Percentiles rank a stretch among this genome's conserved stretches.
Conservation (phyloP, 2,113 vertebrate genomes). For the Macrotis lagotis region DNA sequence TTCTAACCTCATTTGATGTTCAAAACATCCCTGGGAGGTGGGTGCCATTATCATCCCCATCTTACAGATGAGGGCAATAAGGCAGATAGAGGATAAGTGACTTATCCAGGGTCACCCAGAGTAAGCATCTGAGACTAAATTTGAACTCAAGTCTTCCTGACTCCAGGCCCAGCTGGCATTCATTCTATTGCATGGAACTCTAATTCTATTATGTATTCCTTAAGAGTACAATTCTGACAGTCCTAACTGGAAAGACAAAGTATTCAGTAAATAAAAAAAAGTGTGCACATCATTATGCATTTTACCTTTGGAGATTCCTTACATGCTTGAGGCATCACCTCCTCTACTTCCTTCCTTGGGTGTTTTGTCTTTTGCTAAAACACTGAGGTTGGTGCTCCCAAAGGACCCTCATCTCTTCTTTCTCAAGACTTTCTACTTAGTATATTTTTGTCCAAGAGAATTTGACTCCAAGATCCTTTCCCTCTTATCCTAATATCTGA, state of each 20-base stretch:
- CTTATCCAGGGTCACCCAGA: not conserved
- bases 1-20: not conserved
- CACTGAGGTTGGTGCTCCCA: not conserved
- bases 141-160: not conserved
- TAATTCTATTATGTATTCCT: too few relatives aligned
- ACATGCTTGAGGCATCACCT: too few relatives aligned
- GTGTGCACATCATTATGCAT: not conserved
- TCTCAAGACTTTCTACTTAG: not conserved
- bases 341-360: not conserved
- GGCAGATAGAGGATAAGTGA: not conserved
- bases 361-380: not conserved
- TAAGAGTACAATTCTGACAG: too few relatives aligned
- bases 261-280: not conserved
- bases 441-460: not conserved
- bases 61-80: not conserved
- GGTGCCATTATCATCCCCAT: not conserved
- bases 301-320: not conserved
- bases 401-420: too few relatives aligned
- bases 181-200: too few relatives aligned
- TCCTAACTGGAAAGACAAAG: not conserved
- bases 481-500: not conserved
- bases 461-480: not conserved
- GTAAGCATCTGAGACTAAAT: not conserved
- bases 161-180: too few relatives aligned
- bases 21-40: not conserved